These are phyloP conservation scores for Heteropelma amictum DNA, from an alignment of 2,888 invertebrate species.

Conservation along the genomic window DNA sequence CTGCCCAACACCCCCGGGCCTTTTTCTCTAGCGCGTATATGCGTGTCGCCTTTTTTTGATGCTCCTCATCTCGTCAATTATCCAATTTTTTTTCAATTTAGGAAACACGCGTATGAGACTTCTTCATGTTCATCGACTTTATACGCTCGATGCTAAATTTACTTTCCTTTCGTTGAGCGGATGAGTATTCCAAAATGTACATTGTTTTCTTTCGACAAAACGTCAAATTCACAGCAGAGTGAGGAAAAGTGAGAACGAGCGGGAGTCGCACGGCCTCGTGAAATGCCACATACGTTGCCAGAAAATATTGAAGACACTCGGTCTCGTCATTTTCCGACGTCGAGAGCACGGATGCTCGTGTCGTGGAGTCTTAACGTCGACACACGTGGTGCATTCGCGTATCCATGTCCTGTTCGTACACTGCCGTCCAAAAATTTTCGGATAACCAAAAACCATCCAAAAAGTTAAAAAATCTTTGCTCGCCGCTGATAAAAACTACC, in stretches of 20 bases:
- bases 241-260: no score
- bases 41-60: conserved; percentile 39
- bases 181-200: no score
- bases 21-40: conserved; percentile 30
- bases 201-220: background rate
- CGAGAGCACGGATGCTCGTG: conserved; percentile 9
- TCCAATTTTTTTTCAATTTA: no score
- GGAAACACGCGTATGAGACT: no score
- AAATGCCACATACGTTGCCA: background rate
- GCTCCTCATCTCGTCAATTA: no score
- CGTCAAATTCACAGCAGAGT: no score
- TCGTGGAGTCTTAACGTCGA: conserved; percentile 37
- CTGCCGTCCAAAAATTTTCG: no score
- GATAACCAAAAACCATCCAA: conserved; percentile 1
- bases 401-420: background rate
- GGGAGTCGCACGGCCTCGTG: no score
- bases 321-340: conserved; percentile 15
- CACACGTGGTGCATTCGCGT: conserved; percentile 22
- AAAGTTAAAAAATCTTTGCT: background rate
- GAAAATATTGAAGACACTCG: conserved; percentile 8
- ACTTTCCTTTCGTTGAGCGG: no score
- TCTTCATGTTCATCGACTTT: no score
- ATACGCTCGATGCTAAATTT: no score
- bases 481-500: no score
- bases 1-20: conserved; percentile 26